A percentile compares a stretch with the other conserved stretches of the same genome.
Conservation (phyloP, 2,888 invertebrate genomes). For the Agriopis leucophaearia region DNA sequence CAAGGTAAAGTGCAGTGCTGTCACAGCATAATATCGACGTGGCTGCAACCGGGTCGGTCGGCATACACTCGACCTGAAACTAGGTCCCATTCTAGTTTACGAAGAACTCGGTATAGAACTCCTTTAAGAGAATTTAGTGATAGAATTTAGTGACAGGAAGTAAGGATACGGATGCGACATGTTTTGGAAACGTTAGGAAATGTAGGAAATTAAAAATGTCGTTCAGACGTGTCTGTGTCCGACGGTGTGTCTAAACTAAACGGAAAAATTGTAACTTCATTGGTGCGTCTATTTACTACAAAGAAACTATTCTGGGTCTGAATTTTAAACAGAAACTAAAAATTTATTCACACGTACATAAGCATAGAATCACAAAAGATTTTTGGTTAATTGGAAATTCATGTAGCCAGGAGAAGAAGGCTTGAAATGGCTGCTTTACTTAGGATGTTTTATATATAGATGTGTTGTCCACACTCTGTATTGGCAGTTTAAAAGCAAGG, state of each 20-base stretch:
- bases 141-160: slow-evolving; percentile 50
- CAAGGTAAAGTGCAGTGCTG: slow-evolving; percentile 55
- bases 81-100: slow-evolving; percentile 55
- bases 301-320: neutral
- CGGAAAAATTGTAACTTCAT: too few species aligned
- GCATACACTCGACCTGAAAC: slow-evolving; percentile 73
- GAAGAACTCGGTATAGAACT: slow-evolving; percentile 57
- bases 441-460: too few species aligned
- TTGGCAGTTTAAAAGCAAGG: too few species aligned
- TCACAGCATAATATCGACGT: slow-evolving; percentile 69
- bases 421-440: too few species aligned
- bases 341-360: too few species aligned
- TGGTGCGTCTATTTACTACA: neutral
- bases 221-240: slow-evolving; percentile 11
- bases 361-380: too few species aligned
- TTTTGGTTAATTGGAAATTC: too few species aligned
- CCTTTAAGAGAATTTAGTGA: slow-evolving; percentile 49
- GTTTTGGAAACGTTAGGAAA: slow-evolving; percentile 38
- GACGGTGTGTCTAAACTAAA: neutral
- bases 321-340: too few species aligned
- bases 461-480: too few species aligned
- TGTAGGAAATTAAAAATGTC: slow-evolving; percentile 42
- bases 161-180: slow-evolving; percentile 41
- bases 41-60: slow-evolving; percentile 74
- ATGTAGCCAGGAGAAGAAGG: too few species aligned